Base-by-base conservation (phyloP, 2,113 vertebrate genomes). In the Spilogale gracilis region DNA sequence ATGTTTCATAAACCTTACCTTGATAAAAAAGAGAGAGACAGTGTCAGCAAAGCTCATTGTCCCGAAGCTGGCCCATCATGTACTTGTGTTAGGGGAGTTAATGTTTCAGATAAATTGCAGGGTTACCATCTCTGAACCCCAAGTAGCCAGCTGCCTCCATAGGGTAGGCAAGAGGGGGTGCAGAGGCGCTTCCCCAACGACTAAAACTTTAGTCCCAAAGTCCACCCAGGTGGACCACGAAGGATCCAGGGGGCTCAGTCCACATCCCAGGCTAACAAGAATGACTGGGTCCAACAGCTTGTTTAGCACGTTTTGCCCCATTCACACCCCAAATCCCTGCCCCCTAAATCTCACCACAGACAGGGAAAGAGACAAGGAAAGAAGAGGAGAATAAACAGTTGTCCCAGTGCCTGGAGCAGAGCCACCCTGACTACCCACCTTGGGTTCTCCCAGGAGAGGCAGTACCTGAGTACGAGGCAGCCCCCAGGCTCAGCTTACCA, bases 201-300 rank as follows among this genome's bases (percentile, higher is more conserved):
- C 50, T 2, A 9, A 63, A 21, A 48, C 58, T 38, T 52, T 48
- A 82, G 32, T 50, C 14, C 18, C 25, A 45, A 61, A 10, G 23
- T 43, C 58, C 56, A 43, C 52, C 86, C 16, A 45, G 61, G 16
- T 17, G 58, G 30, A 60, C 30, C 63, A 23, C 0, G 0, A 63
- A 85, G 48, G 21, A 71, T 32, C n/a, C 23, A 25, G 30, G 30
- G 74, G 20, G 5, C 48, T n/a, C 23, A 13, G 9, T 85, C 48
- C 5, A 0, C 80, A 50, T n/a, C 43, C 1, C 30, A 4, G 81
- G 52, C 43, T 91, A 16, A n/a, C 18, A 14, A 16, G 38, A 43
- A 12, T 4, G 50, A 56, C 60, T 38, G 3, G 0, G 5, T 5
- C 45, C 1, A 2, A 54, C 10, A 30, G 17, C 23, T 13, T 27